These are phyloP conservation scores for Epinotia brunnichana DNA, from an alignment of 2,888 invertebrate genomes.

Conservation along the genomic window DNA sequence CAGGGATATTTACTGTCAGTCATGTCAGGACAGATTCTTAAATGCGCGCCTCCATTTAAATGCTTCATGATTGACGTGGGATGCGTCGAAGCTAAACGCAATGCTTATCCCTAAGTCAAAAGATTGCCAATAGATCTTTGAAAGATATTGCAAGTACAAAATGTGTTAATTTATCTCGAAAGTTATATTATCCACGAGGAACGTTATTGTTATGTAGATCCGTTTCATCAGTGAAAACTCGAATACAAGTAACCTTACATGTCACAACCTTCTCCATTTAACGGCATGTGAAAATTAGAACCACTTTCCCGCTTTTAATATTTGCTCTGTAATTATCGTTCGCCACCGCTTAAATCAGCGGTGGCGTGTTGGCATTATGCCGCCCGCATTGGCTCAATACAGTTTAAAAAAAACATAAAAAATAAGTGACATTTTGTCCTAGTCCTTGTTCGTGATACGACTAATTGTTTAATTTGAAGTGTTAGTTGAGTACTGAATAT, in stretches of 20 bases:
- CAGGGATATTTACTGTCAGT: too few species aligned
- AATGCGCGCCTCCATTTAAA: too few species aligned
- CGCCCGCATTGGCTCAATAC: constrained; percentile 23
- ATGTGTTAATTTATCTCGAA: not conserved
- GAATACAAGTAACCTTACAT: constrained; percentile 49
- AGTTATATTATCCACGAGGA: not conserved
- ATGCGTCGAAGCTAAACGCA: too few species aligned
- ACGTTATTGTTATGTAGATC: constrained; percentile 13
- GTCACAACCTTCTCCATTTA: constrained; percentile 52
- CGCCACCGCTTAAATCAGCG: constrained; percentile 21
- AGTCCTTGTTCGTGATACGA: not conserved
- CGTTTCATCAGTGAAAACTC: constrained; percentile 31
- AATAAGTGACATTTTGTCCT: constrained; percentile 20
- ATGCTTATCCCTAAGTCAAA: too few species aligned
- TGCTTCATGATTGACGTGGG: too few species aligned
- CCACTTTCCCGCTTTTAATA: constrained; percentile 53
- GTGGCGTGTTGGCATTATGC: constrained; percentile 25
- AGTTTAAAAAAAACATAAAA: constrained; percentile 21
- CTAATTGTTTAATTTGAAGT: not conserved
- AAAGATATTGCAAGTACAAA: too few species aligned
- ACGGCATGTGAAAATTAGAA: constrained; percentile 49
- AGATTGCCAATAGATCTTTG: too few species aligned
- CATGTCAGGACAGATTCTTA: too few species aligned
- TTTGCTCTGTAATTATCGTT: constrained; percentile 54
- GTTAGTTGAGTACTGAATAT: not conserved